Base-by-base conservation (phyloP, 1,140 invertebrate genomes). In the Heliconius eleuchia region DNA sequence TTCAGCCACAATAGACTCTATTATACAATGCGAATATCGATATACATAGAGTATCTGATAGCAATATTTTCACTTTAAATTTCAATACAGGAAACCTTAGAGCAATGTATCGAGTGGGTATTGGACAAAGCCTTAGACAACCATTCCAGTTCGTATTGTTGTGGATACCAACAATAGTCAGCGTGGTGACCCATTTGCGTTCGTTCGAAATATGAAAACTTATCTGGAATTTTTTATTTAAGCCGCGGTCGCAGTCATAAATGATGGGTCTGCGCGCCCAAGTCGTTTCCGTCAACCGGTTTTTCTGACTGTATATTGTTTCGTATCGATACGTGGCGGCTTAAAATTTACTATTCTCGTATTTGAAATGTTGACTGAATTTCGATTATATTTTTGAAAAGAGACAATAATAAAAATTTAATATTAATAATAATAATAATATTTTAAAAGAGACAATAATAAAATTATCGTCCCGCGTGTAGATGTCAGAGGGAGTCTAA, bases 91-190 rank as follows among this genome's bases (percentile, higher is more conserved):
- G 87, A 87, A 90, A 78, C 88, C 90, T 89, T 87, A 90, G 87
- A 92, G 88, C 85, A 85, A 85, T 88, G 84, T 88, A 92, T 91
- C 86, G 88, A 87, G 83, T 89, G 83, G 87, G 86, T 90, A 90
- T 90, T 84, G 88, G 87, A 91, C 88, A 91, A 91, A 88, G 89
- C 85, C 80, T 82, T 74, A 79, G 80, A 87, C 89, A 89, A 87
- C 88, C 85, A 87, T 84, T 87, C 87, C 85, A 84, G 85, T 91
- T 89, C 87, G 76, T 77, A 90, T 91, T 91, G 88, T 91, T 87
- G 86, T 75, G 76, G 77, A 77, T 82, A 81, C 81, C 88, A 85
- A 90, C 87, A 89, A 91, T 89, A 76, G 83, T 60, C 81, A 77
- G 78, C 79, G 83, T 81, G 82, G 71, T 89, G 90, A 89, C 90